phyloP scores from a whole-genome alignment of 1,140 invertebrate genomes.

The Lepidurus packardi region DNA sequence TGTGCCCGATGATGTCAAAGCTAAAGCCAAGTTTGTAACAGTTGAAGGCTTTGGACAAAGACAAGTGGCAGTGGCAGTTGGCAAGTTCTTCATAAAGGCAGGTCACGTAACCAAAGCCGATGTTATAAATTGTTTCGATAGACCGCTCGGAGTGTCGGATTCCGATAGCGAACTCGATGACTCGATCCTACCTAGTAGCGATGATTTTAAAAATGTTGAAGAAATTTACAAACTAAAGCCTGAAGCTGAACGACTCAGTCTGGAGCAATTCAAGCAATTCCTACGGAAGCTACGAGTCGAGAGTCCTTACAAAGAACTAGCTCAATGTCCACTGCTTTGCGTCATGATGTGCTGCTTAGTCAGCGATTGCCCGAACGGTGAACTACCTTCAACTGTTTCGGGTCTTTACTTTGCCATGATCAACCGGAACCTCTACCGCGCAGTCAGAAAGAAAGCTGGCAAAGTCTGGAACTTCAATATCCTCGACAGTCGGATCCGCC shows the following conservation, averaged over 20 bases:
- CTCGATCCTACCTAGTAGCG: background rate
- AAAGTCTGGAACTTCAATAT: background rate
- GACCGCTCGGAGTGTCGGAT: too few species aligned
- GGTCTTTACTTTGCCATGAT: background rate
- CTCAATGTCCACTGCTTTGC: background rate
- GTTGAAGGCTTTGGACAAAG: background rate
- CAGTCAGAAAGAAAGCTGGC: background rate
- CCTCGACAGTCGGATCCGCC: background rate
- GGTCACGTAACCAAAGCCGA: background rate
- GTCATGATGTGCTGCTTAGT: background rate
- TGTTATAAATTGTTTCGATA: background rate
- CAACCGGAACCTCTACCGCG: background rate
- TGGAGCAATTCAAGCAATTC: background rate
- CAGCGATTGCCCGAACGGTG: background rate
- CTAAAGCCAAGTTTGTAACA: background rate
- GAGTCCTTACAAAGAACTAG: background rate
- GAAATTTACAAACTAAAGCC: background rate
- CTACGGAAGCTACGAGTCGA: background rate
- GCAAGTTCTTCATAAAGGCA: background rate
- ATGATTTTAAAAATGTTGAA: background rate
- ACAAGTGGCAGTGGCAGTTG: background rate
- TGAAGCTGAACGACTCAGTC: background rate
- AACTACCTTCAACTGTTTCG: background rate
- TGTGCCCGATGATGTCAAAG: background rate
- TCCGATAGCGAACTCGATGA: background rate